These are phyloP conservation scores for Crossoptilon crossoptilon DNA, from an alignment of 2,797 vertebrate species.

Conservation along the genomic window DNA sequence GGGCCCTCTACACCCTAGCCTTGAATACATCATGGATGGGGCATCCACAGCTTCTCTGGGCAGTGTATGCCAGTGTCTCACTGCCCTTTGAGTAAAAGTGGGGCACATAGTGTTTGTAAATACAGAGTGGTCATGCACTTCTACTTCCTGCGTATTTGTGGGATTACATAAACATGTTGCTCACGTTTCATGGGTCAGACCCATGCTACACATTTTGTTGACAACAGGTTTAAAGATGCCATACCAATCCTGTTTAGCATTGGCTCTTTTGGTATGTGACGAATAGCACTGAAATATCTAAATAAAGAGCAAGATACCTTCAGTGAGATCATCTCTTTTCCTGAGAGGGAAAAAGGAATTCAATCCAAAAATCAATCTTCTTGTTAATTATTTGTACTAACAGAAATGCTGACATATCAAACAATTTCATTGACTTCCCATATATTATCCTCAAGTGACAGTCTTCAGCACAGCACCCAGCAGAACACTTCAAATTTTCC, in stretches of 20 bases:
- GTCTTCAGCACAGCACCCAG: neutral
- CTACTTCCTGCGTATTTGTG: neutral
- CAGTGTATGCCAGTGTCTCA: neutral
- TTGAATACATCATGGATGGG: neutral
- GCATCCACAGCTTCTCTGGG: neutral
- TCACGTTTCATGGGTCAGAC: neutral
- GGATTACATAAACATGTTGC: neutral
- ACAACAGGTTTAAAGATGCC: neutral
- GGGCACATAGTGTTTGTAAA: neutral
- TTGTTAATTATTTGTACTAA: conserved; percentile 33
- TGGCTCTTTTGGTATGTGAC: neutral
- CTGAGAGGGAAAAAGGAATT: neutral
- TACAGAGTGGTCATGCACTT: neutral
- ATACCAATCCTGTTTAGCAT: neutral
- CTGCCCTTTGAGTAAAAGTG: rapidly evolving
- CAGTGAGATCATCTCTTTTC: neutral
- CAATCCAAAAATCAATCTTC: conserved; percentile 5
- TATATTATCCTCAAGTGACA: neutral
- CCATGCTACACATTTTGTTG: neutral
- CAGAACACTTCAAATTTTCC: neutral
- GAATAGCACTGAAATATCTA: neutral
- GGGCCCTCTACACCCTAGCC: neutral
- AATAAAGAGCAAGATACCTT: neutral
- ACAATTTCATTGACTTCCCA: neutral
- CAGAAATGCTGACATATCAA: conserved; percentile 1